A percentile compares a stretch with the other conserved stretches of the same genome.
These are phyloP conservation scores for Erythrocebus patas DNA, from an alignment of 2,113 vertebrate genomes.

Conservation along the genomic window DNA sequence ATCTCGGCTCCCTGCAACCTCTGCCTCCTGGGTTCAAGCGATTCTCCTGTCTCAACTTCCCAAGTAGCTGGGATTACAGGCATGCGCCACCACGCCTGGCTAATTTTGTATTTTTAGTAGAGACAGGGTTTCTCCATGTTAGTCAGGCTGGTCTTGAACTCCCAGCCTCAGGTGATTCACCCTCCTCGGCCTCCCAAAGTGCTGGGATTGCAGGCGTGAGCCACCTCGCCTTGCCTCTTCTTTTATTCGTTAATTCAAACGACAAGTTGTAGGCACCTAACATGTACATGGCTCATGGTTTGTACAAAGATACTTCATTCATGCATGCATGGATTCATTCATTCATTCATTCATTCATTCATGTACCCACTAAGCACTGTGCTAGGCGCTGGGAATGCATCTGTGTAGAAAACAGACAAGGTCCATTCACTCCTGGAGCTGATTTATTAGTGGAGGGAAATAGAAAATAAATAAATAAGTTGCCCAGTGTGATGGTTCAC, in stretches of 20 bases:
- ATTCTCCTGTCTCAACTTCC: no score
- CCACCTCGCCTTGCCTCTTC: neutral
- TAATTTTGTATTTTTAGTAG: no score
- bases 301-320: neutral
- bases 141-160: no score
- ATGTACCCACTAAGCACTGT: neutral
- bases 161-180: no score
- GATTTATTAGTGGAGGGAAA: neutral
- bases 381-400: neutral
- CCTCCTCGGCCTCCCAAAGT: no score
- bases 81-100: no score
- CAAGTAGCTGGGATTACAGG: no score
- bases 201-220: no score
- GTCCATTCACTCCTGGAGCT: neutral
- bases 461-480: neutral
- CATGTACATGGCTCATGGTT: neutral
- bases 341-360: neutral
- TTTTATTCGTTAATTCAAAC: neutral
- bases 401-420: neutral
- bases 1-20: accelerated
- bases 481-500: no score
- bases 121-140: no score
- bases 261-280: neutral
- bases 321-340: neutral
- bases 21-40: no score